phyloP scores from a whole-genome alignment of 1,140 invertebrate genomes.

The Meteorus sp. region DNA sequence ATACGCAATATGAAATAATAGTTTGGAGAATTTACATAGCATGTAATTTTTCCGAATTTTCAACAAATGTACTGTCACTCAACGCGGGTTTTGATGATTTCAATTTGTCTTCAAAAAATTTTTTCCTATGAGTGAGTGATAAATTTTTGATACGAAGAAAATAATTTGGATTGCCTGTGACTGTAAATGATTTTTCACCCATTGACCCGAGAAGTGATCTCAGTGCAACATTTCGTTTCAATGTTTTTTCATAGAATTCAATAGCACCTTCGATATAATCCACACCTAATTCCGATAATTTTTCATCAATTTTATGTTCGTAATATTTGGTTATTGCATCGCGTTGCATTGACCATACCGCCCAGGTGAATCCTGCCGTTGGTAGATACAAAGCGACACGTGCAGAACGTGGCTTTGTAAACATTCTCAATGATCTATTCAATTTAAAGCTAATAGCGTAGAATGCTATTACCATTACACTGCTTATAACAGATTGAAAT shows the following conservation, averaged over 20 bases:
- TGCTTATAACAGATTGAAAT: constrained; percentile 33
- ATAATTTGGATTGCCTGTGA: constrained; percentile 70
- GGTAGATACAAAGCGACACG: constrained; percentile 29
- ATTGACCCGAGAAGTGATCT: constrained; percentile 65
- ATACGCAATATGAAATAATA: neutral
- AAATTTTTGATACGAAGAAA: constrained; percentile 65
- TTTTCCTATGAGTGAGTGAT: constrained; percentile 66
- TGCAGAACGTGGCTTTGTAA: constrained; percentile 52
- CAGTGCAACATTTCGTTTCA: constrained; percentile 73
- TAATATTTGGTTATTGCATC: constrained; percentile 65
- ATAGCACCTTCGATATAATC: constrained; percentile 72
- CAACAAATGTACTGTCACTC: neutral
- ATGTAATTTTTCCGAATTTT: neutral
- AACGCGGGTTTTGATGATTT: neutral
- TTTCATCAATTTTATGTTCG: constrained; percentile 66
- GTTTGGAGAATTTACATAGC: neutral
- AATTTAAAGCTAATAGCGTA: constrained; percentile 57
- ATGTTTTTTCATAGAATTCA: constrained; percentile 73
- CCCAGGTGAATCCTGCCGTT: constrained; percentile 9
- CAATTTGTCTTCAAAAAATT: constrained; percentile 61
- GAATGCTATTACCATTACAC: constrained; percentile 57
- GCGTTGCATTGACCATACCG: constrained; percentile 64
- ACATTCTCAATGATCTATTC: constrained; percentile 57
- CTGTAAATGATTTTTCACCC: constrained; percentile 64
- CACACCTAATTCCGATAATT: constrained; percentile 62